Base-by-base conservation (phyloP, 2,888 invertebrate species). In the Bimastos eiseni region DNA sequence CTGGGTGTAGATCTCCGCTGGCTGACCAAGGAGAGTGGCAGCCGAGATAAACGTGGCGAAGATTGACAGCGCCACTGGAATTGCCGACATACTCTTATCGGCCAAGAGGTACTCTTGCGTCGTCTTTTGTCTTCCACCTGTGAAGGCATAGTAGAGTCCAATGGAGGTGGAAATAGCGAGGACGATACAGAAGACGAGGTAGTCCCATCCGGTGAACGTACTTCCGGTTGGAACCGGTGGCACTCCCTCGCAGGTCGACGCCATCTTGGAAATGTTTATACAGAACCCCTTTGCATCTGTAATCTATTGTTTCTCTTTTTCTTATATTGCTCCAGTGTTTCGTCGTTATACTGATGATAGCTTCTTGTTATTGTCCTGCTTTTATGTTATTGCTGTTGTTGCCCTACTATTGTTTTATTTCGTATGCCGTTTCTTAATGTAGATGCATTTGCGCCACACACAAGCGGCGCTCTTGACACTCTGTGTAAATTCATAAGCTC, bases 31-130 rank as follows among this genome's bases (percentile, higher is more conserved):
- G 37, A 93, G 91, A 30, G 93, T 93, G 17, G 93, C 93, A 6
- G 94, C 93, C 0, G 94, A 94, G 91, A 93, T 93, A 91, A 93
- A 94, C 89, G 93, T 93, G 33, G 93, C 93, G 24, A 94, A 91
- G 0, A 94, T 92, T 17, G 93, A 93, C 33, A 93, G 70, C 6
- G 93, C 93, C 1, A 93, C 92, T 33, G 94, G 94, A 33, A 93
- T 49, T 36, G 92, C 92, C 36, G 92, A 91, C 93, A 94, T 93
- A 89, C 92, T 93, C 34, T 92, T 91, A 49, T 92, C 92, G 5
- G 94, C 94, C 93, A 93, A 92, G 19, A 94, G 92, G 91, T 93
- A 93, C 89, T 93, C 93, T 30, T 84, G 33, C 30, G 89, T 90
- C 24, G 83, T 91, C 55, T n/a, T 83, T 89, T 92, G 91, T 33